These are phyloP conservation scores for Glaucopsyche alexis DNA, from an alignment of 2,888 invertebrate species.

Conservation along the genomic window DNA sequence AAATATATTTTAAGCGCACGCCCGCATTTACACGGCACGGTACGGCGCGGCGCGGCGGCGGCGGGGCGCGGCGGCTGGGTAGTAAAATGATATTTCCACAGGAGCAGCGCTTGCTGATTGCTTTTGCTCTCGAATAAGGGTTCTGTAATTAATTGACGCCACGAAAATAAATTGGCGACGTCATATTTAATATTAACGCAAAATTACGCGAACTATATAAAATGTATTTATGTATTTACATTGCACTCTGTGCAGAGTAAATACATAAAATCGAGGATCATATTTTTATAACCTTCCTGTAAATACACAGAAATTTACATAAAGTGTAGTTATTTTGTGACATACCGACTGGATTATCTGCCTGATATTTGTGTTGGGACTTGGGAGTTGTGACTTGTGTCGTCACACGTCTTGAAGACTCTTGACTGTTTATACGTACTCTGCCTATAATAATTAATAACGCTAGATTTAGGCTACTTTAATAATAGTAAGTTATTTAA, in stretches of 20 bases:
- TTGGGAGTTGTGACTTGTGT: too few species aligned
- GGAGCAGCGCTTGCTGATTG: constrained; percentile 36
- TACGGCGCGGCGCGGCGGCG: neutral
- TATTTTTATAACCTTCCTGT: neutral
- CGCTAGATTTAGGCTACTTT: too few species aligned
- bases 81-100: constrained; percentile 30
- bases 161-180: constrained; percentile 34
- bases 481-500: too few species aligned
- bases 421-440: too few species aligned
- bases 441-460: too few species aligned
- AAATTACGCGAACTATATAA: constrained; percentile 16
- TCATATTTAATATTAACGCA: constrained; percentile 27
- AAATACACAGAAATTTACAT: neutral
- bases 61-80: neutral
- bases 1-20: neutral
- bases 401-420: too few species aligned
- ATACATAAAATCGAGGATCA: too few species aligned
- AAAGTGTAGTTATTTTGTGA: too few species aligned
- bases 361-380: too few species aligned
- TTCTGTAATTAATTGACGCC: constrained; percentile 34
- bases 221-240: constrained; percentile 13
- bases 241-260: neutral
- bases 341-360: too few species aligned
- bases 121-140: constrained; percentile 31
- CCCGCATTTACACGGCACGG: neutral